A percentile compares a stretch with the other conserved stretches of the same genome.
These are phyloP conservation scores for Stigmatopora argus DNA, from an alignment of 2,113 vertebrate species.

Conservation along the genomic window DNA sequence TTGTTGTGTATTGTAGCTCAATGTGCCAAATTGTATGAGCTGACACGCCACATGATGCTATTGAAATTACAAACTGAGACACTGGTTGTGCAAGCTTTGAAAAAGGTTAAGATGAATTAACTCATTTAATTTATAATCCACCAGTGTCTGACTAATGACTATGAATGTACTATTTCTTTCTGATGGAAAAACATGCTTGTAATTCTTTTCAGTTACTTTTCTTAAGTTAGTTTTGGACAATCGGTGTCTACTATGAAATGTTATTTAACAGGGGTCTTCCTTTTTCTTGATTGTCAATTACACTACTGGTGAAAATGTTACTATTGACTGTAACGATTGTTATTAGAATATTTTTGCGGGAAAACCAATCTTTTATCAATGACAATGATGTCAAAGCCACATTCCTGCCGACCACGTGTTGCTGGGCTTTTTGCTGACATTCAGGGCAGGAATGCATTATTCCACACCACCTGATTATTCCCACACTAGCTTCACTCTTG, in stretches of 20 bases:
- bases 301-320: neutral
- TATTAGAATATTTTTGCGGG: neutral
- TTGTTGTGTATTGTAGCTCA: constrained; percentile 4
- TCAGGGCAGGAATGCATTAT: constrained; percentile 58
- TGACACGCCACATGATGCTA: constrained; percentile 13
- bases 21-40: constrained; percentile 3
- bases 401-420: constrained; percentile 46
- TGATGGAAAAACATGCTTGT: neutral
- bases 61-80: constrained; percentile 3
- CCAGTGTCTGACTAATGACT: constrained; percentile 11
- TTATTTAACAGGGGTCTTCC: constrained; percentile 14
- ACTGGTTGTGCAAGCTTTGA: neutral
- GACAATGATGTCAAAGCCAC: constrained; percentile 49
- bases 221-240: neutral
- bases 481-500: constrained; percentile 38
- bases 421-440: constrained; percentile 56
- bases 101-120: neutral
- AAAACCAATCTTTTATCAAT: constrained; percentile 13
- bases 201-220: neutral
- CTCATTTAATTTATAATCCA: neutral
- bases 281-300: too few relatives aligned
- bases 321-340: neutral
- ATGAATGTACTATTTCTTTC: constrained; percentile 35
- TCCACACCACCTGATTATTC: constrained; percentile 46
- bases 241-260: neutral